These are phyloP conservation scores for Camponotus fellah DNA, from an alignment of 2,888 invertebrate genomes.

Conservation along the genomic window DNA sequence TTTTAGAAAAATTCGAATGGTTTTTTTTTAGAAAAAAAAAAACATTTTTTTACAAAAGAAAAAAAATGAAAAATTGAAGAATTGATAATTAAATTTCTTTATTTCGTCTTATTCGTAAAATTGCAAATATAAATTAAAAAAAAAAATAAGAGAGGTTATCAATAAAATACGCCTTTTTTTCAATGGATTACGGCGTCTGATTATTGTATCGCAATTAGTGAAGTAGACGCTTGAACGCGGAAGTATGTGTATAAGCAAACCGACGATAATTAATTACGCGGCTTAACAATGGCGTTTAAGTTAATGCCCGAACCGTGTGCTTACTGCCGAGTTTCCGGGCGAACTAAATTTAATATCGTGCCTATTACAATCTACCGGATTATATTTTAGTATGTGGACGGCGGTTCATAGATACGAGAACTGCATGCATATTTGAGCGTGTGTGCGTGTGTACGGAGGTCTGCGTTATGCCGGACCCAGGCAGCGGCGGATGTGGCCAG, in stretches of 20 bases:
- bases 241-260: constrained; percentile 33
- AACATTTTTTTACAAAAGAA: neutral
- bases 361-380: constrained; percentile 82
- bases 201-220: constrained; percentile 45
- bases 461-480: constrained; percentile 50
- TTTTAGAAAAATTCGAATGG: neutral
- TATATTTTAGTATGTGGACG: constrained; percentile 79
- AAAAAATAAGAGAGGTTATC: neutral
- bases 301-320: constrained; percentile 78
- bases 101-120: neutral
- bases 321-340: constrained; percentile 76
- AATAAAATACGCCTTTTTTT: neutral
- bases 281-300: constrained; percentile 80
- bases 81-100: neutral
- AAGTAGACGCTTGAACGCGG: constrained; percentile 35
- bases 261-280: constrained; percentile 81
- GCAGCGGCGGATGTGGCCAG: constrained; percentile 67
- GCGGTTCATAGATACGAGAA: constrained; percentile 45
- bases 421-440: constrained; percentile 44
- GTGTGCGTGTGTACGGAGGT: constrained; percentile 38
- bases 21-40: neutral
- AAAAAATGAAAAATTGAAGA: neutral
- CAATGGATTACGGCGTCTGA: constrained; percentile 14
- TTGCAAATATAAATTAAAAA: constrained; percentile 4
- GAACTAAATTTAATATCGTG: constrained; percentile 84